Base-by-base conservation (phyloP, 1,140 invertebrate species). In the Drosophila sp. region DNA sequence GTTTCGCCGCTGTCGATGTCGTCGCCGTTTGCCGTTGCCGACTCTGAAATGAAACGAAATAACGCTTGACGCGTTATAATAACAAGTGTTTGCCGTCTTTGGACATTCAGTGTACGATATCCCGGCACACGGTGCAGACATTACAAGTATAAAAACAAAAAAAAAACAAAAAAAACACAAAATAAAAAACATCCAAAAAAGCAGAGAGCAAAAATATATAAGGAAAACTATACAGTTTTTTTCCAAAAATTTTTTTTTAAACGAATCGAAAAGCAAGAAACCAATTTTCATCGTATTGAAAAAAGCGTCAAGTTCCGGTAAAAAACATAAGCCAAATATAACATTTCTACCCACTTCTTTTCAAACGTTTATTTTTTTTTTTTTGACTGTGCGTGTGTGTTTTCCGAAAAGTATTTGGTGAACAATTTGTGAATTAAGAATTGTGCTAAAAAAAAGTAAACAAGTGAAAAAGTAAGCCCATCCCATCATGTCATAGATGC, bases 31-130 rank as follows among this genome's bases (percentile, higher is more conserved):
- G 54, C 8, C 73, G 74, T 50, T 56, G 50, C 32, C 69, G 75
- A 55, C 76, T 72, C 65, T 79, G 68, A 82, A 68, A 78, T 71
- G 66, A 76, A 90, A 90, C 86, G 72, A 82, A 47, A 47, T 23
- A 47, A 25, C 44, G 44, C 44, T 23, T 25, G 23, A 50, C 80
- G 85, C 85, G 75, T 91, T 91, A 91, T 91, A 91, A 90, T 91
- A 91, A 91, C 80, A 91, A 90, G 90, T 87, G 84, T 78, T 78
- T 83, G 81, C 69, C 81, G 90, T 80, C 90, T 90, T 91, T 81
- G 77, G 79, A 73, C 84, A 91, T 85, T 91, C 90, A 91, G 90
- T 91, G 75, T 85, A 78, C 81, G 75, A 86, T 83, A 91, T 86
- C 80, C 87, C 86, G 90, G 87, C 79, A 74, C 71, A 80, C 90